A percentile compares a stretch with the other conserved stretches of the same genome.
Evolutionary conservation across 2,888 invertebrate genomes (phyloP).

Genomic region (Ferdinandea cuprea): DNA sequence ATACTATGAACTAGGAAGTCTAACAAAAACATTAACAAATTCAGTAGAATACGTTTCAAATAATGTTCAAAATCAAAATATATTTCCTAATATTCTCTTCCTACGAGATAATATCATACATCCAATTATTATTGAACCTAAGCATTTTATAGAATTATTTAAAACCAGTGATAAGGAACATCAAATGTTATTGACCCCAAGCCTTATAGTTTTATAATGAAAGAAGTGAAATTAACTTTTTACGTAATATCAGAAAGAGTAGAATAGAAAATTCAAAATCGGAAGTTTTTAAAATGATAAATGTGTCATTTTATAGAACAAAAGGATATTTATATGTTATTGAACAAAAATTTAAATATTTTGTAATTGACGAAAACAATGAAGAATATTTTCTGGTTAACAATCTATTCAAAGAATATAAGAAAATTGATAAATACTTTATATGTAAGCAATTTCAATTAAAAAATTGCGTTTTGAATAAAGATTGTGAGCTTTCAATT

Average conservation of each 20-base stretch:
- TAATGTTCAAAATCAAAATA: not conserved
- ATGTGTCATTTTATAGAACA: too few relatives aligned
- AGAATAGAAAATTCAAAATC: not conserved
- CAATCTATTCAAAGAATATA: not conserved
- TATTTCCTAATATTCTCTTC: conserved; percentile 3
- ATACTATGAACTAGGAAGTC: too few relatives aligned
- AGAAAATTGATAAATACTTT: not conserved
- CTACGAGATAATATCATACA: conserved; percentile 9
- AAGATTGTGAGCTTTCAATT: not conserved
- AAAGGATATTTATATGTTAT: too few relatives aligned
- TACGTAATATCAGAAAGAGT: too few relatives aligned
- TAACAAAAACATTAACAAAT: not conserved
- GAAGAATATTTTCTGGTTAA: not conserved
- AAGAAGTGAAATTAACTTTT: too few relatives aligned
- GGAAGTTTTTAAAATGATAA: not conserved
- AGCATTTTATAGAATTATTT: conserved; percentile 2
- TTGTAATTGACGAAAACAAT: not conserved
- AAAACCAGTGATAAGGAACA: not conserved
- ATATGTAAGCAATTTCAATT: conserved; percentile 1
- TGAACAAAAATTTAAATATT: not conserved
- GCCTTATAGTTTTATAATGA: too few relatives aligned
- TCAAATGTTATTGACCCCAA: conserved; percentile 7
- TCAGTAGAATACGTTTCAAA: not conserved
- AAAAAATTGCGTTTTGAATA: not conserved
- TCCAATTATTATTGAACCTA: conserved; percentile 14